Evolutionary conservation across 1,140 invertebrate species (phyloP).

Genomic region (Copidosoma floridanum): DNA sequence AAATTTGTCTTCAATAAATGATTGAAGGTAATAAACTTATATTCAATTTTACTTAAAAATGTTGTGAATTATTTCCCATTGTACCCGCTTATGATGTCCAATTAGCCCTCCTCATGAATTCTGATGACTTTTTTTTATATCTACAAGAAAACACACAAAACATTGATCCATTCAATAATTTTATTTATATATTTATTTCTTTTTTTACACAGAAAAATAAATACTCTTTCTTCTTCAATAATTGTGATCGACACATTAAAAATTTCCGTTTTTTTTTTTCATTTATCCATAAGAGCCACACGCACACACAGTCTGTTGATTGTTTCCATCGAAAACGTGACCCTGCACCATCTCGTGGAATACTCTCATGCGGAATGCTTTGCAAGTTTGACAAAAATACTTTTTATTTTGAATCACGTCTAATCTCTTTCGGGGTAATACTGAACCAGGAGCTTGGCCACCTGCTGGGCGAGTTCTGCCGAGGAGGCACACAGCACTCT

Average conservation of each 20-base stretch:
- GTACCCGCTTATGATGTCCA: no score
- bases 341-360: background rate
- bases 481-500: constrained; percentile 77
- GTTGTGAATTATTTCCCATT: no score
- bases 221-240: background rate
- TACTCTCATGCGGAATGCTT: constrained; percentile 10
- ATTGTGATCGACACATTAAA: no score
- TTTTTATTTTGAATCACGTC: constrained; percentile 1
- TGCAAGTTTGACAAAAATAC: background rate
- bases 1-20: background rate
- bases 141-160: no score
- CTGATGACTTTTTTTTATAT: no score
- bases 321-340: background rate
- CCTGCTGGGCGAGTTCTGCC: constrained; percentile 68
- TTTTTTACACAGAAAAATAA: background rate
- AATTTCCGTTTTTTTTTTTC: no score
- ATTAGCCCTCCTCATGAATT: no score
- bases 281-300: no score
- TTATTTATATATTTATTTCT: no score
- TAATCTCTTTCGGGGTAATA: constrained; percentile 68
- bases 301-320: no score
- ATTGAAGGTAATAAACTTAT: constrained; percentile 14
- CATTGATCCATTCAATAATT: no score
- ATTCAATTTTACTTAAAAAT: no score
- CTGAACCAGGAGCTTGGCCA: constrained; percentile 66